These are phyloP conservation scores for Pogonomyrmex barbatus DNA, from an alignment of 1,140 invertebrate genomes.

Conservation along the genomic window DNA sequence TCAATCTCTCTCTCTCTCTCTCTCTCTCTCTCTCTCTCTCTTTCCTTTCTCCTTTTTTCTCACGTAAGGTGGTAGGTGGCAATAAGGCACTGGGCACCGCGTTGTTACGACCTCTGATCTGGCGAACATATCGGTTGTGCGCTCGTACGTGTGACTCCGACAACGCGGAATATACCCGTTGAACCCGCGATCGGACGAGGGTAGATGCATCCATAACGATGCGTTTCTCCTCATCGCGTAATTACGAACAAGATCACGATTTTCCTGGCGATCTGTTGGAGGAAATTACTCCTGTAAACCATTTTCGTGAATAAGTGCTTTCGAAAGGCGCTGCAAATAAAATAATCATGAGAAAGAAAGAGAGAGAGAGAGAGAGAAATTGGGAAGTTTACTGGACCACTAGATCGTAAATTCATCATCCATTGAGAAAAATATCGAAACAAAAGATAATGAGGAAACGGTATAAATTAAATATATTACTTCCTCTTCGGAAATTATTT, in stretches of 20 bases:
- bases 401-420: background rate
- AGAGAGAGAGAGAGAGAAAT: background rate
- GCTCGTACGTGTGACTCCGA: background rate
- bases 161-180: slow-evolving; percentile 9
- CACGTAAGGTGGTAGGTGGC: slow-evolving; percentile 75
- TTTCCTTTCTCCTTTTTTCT: background rate
- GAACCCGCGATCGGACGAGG: background rate
- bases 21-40: background rate
- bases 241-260: background rate
- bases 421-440: background rate
- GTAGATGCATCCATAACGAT: slow-evolving; percentile 9
- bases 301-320: no score
- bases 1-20: background rate
- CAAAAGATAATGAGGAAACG: background rate
- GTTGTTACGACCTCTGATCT: slow-evolving; percentile 84
- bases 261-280: background rate
- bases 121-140: slow-evolving; percentile 65
- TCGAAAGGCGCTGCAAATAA: background rate
- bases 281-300: background rate
- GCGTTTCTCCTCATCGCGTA: slow-evolving; percentile 4
- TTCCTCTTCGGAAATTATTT: background rate
- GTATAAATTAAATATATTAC: background rate
- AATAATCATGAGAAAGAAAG: background rate
- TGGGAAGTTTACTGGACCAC: background rate
- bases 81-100: slow-evolving; percentile 83